Conservation (phyloP, 2,113 vertebrate genomes). For the Cyanoderma ruficeps region DNA sequence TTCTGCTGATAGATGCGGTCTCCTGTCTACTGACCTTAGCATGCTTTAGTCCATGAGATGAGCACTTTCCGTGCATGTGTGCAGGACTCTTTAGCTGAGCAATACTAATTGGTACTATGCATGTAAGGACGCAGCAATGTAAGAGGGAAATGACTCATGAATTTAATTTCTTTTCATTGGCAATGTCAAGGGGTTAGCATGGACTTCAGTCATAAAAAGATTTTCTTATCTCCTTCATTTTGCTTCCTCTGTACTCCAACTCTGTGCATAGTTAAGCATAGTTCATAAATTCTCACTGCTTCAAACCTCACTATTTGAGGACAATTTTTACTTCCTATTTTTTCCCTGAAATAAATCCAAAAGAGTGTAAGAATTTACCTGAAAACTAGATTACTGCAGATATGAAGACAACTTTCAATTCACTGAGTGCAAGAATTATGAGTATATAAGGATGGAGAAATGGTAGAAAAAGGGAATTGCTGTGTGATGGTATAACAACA, state of each 20-base stretch:
- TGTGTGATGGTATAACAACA: background rate
- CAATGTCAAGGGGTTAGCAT: background rate
- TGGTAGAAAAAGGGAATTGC: background rate
- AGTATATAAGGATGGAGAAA: background rate
- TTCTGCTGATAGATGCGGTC: background rate
- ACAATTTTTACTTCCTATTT: background rate
- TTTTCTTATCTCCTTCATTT: background rate
- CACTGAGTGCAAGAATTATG: background rate
- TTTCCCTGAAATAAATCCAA: background rate
- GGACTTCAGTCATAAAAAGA: background rate
- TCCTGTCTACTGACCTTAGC: background rate
- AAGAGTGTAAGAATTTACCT: background rate
- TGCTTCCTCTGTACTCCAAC: background rate
- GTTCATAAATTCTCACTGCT: background rate
- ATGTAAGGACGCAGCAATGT: background rate
- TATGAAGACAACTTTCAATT: background rate
- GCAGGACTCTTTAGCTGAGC: background rate
- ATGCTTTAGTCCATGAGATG: background rate
- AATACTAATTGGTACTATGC: background rate
- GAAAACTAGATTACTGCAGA: background rate
- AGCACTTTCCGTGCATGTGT: rapidly evolving
- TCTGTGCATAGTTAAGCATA: background rate
- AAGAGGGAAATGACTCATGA: background rate
- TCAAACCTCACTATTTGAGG: background rate
- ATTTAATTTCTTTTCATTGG: background rate